Evolutionary conservation across 2,113 vertebrate species (phyloP).

Genomic region (Panthera leo): DNA sequence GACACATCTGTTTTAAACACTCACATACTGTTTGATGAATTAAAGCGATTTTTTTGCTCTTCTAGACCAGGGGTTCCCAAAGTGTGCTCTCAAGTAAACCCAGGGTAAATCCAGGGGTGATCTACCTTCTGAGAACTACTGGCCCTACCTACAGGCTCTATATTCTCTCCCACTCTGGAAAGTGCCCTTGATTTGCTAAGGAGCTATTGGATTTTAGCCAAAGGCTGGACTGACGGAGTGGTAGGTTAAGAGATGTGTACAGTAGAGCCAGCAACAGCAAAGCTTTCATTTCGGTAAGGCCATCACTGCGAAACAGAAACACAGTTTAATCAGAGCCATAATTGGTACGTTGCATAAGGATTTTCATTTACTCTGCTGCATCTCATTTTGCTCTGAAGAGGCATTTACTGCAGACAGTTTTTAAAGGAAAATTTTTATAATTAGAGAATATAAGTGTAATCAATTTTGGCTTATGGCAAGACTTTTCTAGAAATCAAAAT

Average conservation of each 20-base stretch:
- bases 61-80: neutral
- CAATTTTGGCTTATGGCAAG: constrained; percentile 56
- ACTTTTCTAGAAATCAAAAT: constrained; percentile 64
- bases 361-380: constrained; percentile 53
- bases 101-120: neutral
- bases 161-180: neutral
- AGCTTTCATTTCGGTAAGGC: neutral
- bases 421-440: constrained; percentile 67
- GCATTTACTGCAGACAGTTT: constrained; percentile 56
- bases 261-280: neutral
- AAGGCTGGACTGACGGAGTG: neutral
- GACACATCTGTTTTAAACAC: neutral
- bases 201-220: neutral
- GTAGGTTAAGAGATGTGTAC: neutral
- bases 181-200: neutral
- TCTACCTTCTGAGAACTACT: neutral
- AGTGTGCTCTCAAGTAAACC: neutral
- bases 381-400: constrained; percentile 68
- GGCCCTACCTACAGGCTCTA: neutral
- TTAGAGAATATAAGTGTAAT: constrained; percentile 65
- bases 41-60: neutral
- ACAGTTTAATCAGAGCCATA: constrained; percentile 62
- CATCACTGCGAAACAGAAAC: neutral
- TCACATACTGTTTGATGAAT: neutral
- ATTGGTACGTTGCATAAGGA: constrained; percentile 41